Conservation (phyloP, 2,113 vertebrate species). For the Phrynosoma blainvillii region DNA sequence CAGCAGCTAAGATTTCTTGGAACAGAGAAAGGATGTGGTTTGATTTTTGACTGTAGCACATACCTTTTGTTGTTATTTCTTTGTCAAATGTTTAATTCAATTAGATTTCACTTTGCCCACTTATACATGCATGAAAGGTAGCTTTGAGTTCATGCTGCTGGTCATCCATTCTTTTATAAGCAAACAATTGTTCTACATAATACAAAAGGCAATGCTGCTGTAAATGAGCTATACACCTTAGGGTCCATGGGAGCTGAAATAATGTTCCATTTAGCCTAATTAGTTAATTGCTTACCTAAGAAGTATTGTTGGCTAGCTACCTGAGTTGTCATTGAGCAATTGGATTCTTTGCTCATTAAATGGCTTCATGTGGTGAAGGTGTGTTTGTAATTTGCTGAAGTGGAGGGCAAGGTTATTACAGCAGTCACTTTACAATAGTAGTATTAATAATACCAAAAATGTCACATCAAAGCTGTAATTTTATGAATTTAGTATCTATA, state of each 20-base stretch:
- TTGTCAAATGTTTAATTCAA: conserved; percentile 32
- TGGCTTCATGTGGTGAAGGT: not conserved
- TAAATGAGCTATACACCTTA: not conserved
- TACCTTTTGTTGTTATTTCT: not conserved
- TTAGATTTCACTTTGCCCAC: conserved; percentile 1
- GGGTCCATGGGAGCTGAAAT: not conserved
- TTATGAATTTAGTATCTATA: not conserved
- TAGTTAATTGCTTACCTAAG: conserved; percentile 27
- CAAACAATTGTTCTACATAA: conserved; percentile 24
- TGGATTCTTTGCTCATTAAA: conserved; percentile 21
- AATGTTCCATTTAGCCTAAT: not conserved
- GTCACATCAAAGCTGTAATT: not conserved
- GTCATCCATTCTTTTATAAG: not conserved
- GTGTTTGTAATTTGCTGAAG: conserved; percentile 33
- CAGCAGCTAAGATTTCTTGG: conserved; percentile 26
- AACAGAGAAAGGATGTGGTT: conserved; percentile 32
- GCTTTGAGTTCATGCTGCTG: not conserved
- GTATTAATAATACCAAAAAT: conserved; percentile 5
- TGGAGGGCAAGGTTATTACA: conserved; percentile 12
- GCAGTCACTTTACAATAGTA: conserved; percentile 20
- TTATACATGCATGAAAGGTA: conserved; percentile 14
- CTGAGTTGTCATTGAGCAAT: not conserved
- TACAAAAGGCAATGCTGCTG: not conserved
- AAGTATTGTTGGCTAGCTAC: conserved; percentile 16
- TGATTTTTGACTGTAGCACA: conserved; percentile 16